Base-by-base conservation (phyloP, 2,113 vertebrate genomes). In the Corynorhinus townsendii region DNA sequence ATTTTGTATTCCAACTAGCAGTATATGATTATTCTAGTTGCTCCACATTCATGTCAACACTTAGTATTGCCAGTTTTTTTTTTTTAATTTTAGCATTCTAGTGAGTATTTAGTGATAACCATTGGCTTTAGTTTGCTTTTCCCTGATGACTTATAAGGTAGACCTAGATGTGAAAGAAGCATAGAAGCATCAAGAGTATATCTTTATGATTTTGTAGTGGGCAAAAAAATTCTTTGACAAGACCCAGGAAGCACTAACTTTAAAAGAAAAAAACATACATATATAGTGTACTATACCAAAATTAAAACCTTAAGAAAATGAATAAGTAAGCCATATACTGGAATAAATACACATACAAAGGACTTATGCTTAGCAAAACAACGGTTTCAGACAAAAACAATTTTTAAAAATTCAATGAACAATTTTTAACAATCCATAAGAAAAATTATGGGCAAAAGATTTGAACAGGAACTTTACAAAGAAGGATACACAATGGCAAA, bases 291-390 rank as follows among this genome's bases (percentile, higher is more conserved):
- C 16, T 94, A 56, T 2, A 24, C 40, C 52, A 64, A 79, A 95
- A 75, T 92, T 88, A 59, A 91, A 93, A 87, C 45, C 26, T 35
- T 91, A 93, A 73, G 40, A 76, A 94, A 92, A 77, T 43, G 8
- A 80, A 54, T 66, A 76, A 93, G 69, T 3, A 85, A 89, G 81
- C 24, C 30, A 84, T 5, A 66, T 22, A 71, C 26, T 81, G 5
- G 14, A 85, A 89, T 76, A 80, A 77, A 90, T 49, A 75, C 6
- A 64, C 35, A 92, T 11, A 73, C 9, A 38, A 76, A 86, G 5
- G 5, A 56, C 5, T 84, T 54, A 28, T 10, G 71, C 3, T 11
- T 20, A 86, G n/a, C 4, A 40, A 92, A 89, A 95, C 40, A 93
- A 90, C 5, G 52, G 40, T 22, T 86, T 49, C 17, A 80, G 52